Percentiles rank a stretch among this genome's conserved stretches.
phyloP scores from a whole-genome alignment of 2,888 invertebrate species.

The Cyrtodaria siliqua region DNA sequence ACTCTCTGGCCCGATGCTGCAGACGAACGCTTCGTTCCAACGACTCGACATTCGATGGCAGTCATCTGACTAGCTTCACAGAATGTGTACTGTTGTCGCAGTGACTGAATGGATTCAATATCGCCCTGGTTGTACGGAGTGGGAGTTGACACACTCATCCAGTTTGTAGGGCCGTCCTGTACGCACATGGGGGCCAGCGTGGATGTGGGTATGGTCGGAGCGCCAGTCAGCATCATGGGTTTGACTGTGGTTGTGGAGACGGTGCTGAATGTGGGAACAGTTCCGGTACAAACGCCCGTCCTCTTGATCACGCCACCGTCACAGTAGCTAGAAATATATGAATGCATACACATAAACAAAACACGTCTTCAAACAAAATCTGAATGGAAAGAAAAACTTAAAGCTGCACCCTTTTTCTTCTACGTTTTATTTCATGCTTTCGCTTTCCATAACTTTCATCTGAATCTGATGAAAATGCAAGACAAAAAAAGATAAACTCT shows the following conservation, averaged over 20 bases:
- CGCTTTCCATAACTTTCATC: too few species aligned
- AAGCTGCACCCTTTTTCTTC: too few species aligned
- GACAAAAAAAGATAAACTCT: too few species aligned
- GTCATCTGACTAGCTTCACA: conserved; percentile 80
- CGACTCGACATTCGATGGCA: conserved; percentile 92
- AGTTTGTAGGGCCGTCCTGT: conserved; percentile 91
- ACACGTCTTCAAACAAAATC: too few species aligned
- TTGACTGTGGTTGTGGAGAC: conserved; percentile 2
- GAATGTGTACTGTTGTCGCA: conserved; percentile 72
- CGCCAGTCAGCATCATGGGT: conserved; percentile 21
- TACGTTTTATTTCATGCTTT: too few species aligned
- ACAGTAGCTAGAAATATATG: conserved; percentile 78
- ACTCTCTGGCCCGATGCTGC: conserved; percentile 92
- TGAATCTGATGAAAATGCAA: too few species aligned
- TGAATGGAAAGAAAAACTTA: too few species aligned
- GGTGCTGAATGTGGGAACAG: conserved; percentile 46
- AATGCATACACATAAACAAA: too few species aligned
- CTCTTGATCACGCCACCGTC: conserved; percentile 79
- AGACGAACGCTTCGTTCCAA: conserved; percentile 88
- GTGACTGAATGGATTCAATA: conserved; percentile 74
- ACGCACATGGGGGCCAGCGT: conserved; percentile 86
- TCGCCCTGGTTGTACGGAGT: conserved; percentile 80
- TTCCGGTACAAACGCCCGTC: conserved; percentile 75
- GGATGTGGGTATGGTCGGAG: conserved; percentile 31
- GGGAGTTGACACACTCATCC: conserved; percentile 89